phyloP scores from a whole-genome alignment of 92 coral and sea anemone species.

The Epizoanthus ramosus region DNA sequence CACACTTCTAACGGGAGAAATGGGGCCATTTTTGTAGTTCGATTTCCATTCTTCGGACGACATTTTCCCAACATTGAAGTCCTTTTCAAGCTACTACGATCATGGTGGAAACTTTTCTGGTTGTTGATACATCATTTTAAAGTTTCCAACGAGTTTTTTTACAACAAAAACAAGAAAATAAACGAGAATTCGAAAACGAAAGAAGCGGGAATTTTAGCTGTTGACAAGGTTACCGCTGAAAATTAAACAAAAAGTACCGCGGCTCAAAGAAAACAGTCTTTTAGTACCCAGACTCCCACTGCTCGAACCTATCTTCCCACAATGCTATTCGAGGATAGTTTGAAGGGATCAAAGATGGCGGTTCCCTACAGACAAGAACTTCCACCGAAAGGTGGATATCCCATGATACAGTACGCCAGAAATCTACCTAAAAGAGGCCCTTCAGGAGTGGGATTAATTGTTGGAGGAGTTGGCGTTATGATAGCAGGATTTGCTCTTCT shows the following conservation, averaged over 20 bases:
- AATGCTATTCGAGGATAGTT: conserved; percentile 20
- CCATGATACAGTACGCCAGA: conserved; percentile 84
- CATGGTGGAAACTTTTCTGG: conserved; percentile 1
- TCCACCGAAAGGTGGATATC: conserved; percentile 98
- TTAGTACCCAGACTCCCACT: conserved; percentile 22
- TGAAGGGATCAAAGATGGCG: conserved; percentile 85
- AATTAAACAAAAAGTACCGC: conserved; percentile 6
- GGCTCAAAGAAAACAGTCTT: conserved; percentile 17
- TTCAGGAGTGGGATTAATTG: conserved; percentile 74
- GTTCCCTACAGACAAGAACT: conserved; percentile 83
- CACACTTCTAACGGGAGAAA: not conserved
- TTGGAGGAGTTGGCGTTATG: conserved; percentile 90
- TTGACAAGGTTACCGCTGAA: conserved; percentile 40
- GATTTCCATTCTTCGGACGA: conserved; percentile 37
- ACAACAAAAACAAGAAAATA: not conserved
- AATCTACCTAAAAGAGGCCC: conserved; percentile 92
- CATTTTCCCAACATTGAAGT: not conserved
- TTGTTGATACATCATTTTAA: not conserved
- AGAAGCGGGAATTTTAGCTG: conserved; percentile 17
- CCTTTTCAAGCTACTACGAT: not conserved
- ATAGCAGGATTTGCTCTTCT: conserved; percentile 88
- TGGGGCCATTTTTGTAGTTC: conserved; percentile 31
- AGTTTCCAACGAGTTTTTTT: not conserved
- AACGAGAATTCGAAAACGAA: not conserved
- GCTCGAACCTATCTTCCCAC: conserved; percentile 27